Evolutionary conservation across 2,113 vertebrate genomes (phyloP).

Genomic region (Mirza zaza): DNA sequence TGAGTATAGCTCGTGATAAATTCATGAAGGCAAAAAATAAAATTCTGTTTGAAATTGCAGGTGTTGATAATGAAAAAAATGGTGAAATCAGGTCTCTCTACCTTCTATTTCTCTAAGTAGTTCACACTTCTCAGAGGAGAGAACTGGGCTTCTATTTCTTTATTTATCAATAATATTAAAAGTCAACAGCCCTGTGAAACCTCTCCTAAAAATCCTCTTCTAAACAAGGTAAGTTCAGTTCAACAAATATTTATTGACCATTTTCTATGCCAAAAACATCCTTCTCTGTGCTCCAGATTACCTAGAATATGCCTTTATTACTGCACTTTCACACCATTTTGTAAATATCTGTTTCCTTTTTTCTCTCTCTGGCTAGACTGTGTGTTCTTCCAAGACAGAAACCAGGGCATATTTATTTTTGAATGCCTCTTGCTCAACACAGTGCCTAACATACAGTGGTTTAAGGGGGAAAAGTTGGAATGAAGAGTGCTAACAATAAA

Average conservation of each 20-base stretch:
- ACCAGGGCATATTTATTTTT: conserved; percentile 1
- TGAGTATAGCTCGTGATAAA: conserved; percentile 24
- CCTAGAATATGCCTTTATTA: neutral
- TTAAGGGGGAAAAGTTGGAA: neutral
- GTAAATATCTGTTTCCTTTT: neutral
- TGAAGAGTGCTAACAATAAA: neutral
- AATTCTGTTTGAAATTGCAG: conserved; percentile 26
- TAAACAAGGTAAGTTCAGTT: neutral
- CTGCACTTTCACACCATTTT: neutral
- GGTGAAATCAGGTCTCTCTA: neutral
- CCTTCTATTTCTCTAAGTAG: neutral
- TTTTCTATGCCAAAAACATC: neutral
- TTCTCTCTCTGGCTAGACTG: neutral
- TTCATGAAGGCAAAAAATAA: conserved; percentile 14
- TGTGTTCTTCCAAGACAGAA: neutral
- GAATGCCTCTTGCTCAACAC: neutral
- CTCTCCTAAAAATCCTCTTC: neutral
- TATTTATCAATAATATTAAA: conserved; percentile 15
- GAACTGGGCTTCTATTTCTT: neutral
- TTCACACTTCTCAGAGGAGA: neutral
- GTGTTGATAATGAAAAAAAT: neutral
- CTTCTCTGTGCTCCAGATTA: neutral
- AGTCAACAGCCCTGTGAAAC: neutral
- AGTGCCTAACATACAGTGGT: neutral
- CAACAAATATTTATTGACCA: conserved; percentile 1